A percentile compares a stretch with the other conserved stretches of the same genome.
Evolutionary conservation across 2,888 invertebrate genomes (phyloP).

Genomic region (Caenorhabditis afra): DNA sequence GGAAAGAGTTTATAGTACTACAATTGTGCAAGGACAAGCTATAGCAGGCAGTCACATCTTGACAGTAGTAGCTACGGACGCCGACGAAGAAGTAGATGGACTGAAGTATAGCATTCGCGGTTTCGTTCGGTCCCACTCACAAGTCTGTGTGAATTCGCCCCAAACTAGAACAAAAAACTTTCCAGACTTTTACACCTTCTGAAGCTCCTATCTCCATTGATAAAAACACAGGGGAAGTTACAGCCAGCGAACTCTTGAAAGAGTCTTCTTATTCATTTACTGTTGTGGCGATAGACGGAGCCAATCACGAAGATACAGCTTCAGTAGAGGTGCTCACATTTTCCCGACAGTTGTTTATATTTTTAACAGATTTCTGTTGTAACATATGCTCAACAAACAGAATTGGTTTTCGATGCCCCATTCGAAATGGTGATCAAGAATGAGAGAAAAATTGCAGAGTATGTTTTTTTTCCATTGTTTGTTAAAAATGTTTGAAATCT

Average conservation of each 20-base stretch:
- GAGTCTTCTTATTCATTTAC: slow-evolving; percentile 64
- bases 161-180: neutral
- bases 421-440: slow-evolving; percentile 66
- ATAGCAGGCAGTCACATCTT: slow-evolving; percentile 62
- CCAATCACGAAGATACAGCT: slow-evolving; percentile 65
- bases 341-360: too few relatives aligned
- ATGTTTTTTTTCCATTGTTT: slow-evolving; percentile 17
- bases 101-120: slow-evolving; percentile 62
- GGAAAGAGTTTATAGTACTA: slow-evolving; percentile 59
- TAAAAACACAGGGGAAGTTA: slow-evolving; percentile 57
- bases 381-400: slow-evolving; percentile 67
- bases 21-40: slow-evolving; percentile 67
- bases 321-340: slow-evolving; percentile 63
- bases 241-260: slow-evolving; percentile 59
- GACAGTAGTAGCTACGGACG: slow-evolving; percentile 61
- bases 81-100: slow-evolving; percentile 62
- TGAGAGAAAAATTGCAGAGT: slow-evolving; percentile 68
- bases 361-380: slow-evolving; percentile 63
- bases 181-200: slow-evolving; percentile 18
- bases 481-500: slow-evolving; percentile 6
- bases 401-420: slow-evolving; percentile 69
- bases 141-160: slow-evolving; percentile 9
- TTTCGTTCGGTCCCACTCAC: slow-evolving; percentile 48
- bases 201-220: slow-evolving; percentile 62
- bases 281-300: slow-evolving; percentile 61